A percentile compares a stretch with the other conserved stretches of the same genome.
Evolutionary conservation across 2,888 invertebrate species (phyloP).

Genomic region (Deilephila porcellus): DNA sequence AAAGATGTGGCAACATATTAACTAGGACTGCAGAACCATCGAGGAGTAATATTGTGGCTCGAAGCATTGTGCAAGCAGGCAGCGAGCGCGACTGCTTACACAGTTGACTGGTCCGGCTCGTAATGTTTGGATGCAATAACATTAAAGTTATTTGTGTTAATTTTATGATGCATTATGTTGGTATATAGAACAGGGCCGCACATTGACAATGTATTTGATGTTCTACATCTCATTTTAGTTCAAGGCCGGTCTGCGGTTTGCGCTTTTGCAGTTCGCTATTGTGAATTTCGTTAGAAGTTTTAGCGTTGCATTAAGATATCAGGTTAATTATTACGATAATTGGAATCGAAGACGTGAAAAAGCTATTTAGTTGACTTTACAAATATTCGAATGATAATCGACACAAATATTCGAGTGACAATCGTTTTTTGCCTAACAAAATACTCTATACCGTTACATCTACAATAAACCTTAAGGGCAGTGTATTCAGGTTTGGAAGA

Average conservation of each 20-base stretch:
- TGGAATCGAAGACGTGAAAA: too few species aligned
- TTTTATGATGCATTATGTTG: constrained; percentile 1
- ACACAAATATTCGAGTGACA: too few species aligned
- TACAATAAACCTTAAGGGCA: too few species aligned
- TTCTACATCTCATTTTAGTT: constrained; percentile 4
- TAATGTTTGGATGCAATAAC: constrained; percentile 32
- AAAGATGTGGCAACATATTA: constrained; percentile 53
- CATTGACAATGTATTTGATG: constrained; percentile 9
- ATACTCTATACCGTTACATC: too few species aligned
- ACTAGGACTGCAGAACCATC: constrained; percentile 57
- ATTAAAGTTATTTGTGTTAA: constrained; percentile 13
- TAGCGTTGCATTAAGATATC: not conserved
- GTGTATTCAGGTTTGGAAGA: too few species aligned
- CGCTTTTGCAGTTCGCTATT: not conserved
- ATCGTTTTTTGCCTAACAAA: too few species aligned
- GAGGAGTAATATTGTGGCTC: constrained; percentile 42
- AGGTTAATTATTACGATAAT: too few species aligned
- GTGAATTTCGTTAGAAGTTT: not conserved
- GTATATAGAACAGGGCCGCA: constrained; percentile 2
- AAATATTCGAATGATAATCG: too few species aligned
- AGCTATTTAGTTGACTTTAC: too few species aligned
- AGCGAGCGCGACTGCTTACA: constrained; percentile 53
- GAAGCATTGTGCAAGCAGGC: constrained; percentile 62
- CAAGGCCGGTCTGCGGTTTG: not conserved
- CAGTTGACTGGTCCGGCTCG: constrained; percentile 50